Base-by-base conservation (phyloP, 2,888 invertebrate species). In the Brenthis daphne region DNA sequence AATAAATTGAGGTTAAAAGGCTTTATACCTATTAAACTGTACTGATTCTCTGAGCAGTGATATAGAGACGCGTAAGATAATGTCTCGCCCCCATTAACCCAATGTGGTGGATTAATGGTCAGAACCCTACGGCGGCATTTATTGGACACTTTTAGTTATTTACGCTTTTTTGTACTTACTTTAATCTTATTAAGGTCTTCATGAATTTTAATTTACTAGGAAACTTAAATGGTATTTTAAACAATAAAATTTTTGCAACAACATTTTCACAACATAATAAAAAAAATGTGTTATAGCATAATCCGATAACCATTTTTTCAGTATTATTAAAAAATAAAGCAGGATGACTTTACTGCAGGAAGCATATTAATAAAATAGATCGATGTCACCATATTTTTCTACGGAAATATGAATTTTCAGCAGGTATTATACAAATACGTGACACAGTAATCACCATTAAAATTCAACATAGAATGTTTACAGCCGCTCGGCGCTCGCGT, bases 381-480 rank as follows among this genome's bases (percentile, higher is more conserved):
- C 51, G 67, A 56, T 56, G 57, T 63, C 20, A 53, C 29, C 29
- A 67, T 57, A 67, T 56, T 67, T 67, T 56, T 51, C 43, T 1
- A 6, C 29, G 43, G 63, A 67, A 63, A 67, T 57, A 56, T 64
- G 58, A 64, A 64, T 58, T 69, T 67, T 67, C 63, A 63, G 51
- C 67, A 57, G 51, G 54, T 67, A 64, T 67, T 66, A 61, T 60
- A 65, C 67, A 65, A 63, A 72, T 73, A 71, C 68, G 69, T 73
- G 71, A 73, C 72, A 70, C 68, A 69, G 70, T 73, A 71, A 74
- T 70, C 67, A 69, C 70, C 75, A 76, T 76, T 76, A 79, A 79
- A 77, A 77, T 75, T 77, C 76, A 76, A 58, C 75, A 76, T 75
- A 77, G 75, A 80, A 77, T 81, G 80, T 83, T 82, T 82, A 80